Base-by-base conservation (phyloP, 2,797 vertebrate species). In the Melopsittacus undulatus region DNA sequence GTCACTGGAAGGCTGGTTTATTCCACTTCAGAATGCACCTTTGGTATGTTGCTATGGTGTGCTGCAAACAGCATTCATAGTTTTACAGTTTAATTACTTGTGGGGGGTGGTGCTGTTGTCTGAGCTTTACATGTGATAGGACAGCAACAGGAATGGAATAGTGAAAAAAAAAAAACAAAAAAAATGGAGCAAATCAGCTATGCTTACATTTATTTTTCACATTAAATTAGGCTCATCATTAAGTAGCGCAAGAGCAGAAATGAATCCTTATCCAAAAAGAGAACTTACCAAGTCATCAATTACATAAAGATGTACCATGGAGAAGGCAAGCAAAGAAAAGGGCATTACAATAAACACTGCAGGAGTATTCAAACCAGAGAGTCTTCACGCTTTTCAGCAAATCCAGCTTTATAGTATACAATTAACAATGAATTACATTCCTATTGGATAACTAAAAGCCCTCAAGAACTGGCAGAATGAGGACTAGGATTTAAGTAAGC, bases 401-500 rank as follows among this genome's bases (percentile, higher is more conserved):
- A 92, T 62, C 45, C 70, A 62, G 23, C 45, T 81, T 83, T 62
- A 68, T 14, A 57, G 42, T 22, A 78, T 48, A 86, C 52, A 79
- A 83, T 74, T 90, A 94, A 90, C 56, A 94, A 77, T 19, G 29
- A 94, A 86, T 78, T 72, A 63, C 57, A 68, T 81, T 94, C 77
- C 43, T 52, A 49, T 10, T 64, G 80, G 66, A 74, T 72, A 95
- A 81, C 27, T 43, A 62, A 93, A 90, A 87, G 52, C 69, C 32
- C 52, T 83, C 70, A 38, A 76, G 90, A 84, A 75, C 45, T 78
- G 81, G 49, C 77, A 93, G 66, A 87, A 68, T 32, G 32, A 94
- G 62, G 67, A 69, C 89, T 52, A 62, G 62, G 77, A 84, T 93
- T 94, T 90, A 88, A 81, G 48, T 68, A 96, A 95, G 80, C 32